These are phyloP conservation scores for Neocrepidodera transversa DNA, from an alignment of 2,888 invertebrate species.

Conservation along the genomic window DNA sequence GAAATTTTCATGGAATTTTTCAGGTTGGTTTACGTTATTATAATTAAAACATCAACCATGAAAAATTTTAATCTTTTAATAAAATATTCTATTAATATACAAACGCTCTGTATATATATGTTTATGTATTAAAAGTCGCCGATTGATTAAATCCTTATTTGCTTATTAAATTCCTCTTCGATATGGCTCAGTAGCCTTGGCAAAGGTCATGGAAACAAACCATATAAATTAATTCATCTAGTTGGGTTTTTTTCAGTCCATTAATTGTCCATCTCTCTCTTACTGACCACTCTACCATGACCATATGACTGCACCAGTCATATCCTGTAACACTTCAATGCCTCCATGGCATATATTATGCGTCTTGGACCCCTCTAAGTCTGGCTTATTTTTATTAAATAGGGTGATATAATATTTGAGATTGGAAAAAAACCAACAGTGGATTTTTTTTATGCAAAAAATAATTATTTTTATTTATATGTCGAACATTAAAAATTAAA, in stretches of 20 bases:
- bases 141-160: too few relatives aligned
- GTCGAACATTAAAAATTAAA: too few relatives aligned
- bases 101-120: too few relatives aligned
- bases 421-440: too few relatives aligned
- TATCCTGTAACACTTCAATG: constrained; percentile 59
- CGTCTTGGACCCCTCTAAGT: constrained; percentile 25
- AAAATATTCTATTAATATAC: too few relatives aligned
- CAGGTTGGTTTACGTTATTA: constrained; percentile 30
- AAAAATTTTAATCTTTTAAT: too few relatives aligned
- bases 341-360: constrained; percentile 43
- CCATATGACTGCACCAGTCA: constrained; percentile 57
- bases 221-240: constrained; percentile 39
- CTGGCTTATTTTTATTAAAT: background rate
- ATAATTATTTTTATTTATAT: too few relatives aligned
- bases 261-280: constrained; percentile 52
- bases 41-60: constrained; percentile 35
- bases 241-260: constrained; percentile 49
- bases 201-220: constrained; percentile 32
- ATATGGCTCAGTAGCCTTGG: constrained; percentile 20
- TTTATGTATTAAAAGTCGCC: too few relatives aligned
- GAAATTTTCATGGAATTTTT: constrained; percentile 33
- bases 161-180: constrained; percentile 16
- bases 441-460: too few relatives aligned
- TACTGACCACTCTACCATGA: constrained; percentile 52
- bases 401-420: background rate